These are phyloP conservation scores for Catharus ustulatus DNA, from an alignment of 2,797 vertebrate species.

Conservation along the genomic window DNA sequence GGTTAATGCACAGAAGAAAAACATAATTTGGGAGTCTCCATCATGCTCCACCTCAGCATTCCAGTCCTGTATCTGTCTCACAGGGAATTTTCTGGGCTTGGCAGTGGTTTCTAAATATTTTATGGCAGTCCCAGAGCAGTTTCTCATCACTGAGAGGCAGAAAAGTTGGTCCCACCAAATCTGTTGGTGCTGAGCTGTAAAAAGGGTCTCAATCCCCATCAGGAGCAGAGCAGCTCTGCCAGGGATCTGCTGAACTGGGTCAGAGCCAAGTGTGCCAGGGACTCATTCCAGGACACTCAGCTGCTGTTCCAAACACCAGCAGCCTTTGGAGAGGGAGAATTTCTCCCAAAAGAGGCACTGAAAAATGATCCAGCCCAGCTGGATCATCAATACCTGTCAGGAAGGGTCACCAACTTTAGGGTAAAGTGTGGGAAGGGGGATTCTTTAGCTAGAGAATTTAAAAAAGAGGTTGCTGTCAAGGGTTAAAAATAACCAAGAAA, in stretches of 20 bases:
- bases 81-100: neutral
- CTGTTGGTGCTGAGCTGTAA: slow-evolving; percentile 9
- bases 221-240: neutral
- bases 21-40: neutral
- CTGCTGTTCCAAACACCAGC: neutral
- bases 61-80: neutral
- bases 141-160: neutral
- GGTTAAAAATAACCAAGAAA: slow-evolving; percentile 56
- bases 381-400: no score
- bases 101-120: neutral
- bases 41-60: neutral
- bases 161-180: neutral
- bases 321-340: neutral
- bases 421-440: slow-evolving; percentile 45
- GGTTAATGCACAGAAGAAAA: neutral
- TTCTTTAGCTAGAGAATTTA: slow-evolving; percentile 65
- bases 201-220: neutral
- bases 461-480: slow-evolving; percentile 68
- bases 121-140: neutral
- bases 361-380: neutral
- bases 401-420: neutral
- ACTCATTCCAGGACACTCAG: neutral
- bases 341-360: neutral
- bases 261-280: slow-evolving; percentile 7
- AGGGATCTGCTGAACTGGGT: neutral